phyloP scores from a whole-genome alignment of 64 coral and sea anemone species.

The Montipora capricornis region DNA sequence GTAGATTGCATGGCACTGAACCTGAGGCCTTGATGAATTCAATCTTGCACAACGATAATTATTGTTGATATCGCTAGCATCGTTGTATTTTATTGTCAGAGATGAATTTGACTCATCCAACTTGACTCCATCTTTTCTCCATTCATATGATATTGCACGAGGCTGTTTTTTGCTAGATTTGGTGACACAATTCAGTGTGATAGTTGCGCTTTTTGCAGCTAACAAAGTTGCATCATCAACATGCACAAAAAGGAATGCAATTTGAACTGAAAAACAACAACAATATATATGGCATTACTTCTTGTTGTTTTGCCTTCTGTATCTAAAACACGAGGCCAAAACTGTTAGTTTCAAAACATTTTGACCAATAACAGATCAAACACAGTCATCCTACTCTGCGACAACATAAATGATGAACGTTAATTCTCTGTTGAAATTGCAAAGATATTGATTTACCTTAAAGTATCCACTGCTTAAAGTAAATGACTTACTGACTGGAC shows the following conservation, averaged over 20 bases:
- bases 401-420: too few relatives aligned
- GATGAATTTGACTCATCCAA: neutral
- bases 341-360: too few relatives aligned
- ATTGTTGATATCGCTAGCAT: neutral
- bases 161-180: neutral
- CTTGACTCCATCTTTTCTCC: neutral
- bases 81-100: neutral
- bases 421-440: too few relatives aligned
- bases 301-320: too few relatives aligned
- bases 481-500: too few relatives aligned
- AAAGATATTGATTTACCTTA: too few relatives aligned
- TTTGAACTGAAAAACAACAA: slow-evolving; percentile 7
- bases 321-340: too few relatives aligned
- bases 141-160: neutral
- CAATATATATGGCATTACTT: neutral
- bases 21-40: neutral
- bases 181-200: neutral
- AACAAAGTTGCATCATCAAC: neutral
- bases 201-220: neutral
- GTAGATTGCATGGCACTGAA: neutral
- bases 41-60: neutral
- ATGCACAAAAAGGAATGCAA: neutral
- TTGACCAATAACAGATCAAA: too few relatives aligned
- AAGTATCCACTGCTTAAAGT: too few relatives aligned
- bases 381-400: too few relatives aligned